Evolutionary conservation across 2,113 vertebrate species (phyloP).

Genomic region (Megaceryle maxima): DNA sequence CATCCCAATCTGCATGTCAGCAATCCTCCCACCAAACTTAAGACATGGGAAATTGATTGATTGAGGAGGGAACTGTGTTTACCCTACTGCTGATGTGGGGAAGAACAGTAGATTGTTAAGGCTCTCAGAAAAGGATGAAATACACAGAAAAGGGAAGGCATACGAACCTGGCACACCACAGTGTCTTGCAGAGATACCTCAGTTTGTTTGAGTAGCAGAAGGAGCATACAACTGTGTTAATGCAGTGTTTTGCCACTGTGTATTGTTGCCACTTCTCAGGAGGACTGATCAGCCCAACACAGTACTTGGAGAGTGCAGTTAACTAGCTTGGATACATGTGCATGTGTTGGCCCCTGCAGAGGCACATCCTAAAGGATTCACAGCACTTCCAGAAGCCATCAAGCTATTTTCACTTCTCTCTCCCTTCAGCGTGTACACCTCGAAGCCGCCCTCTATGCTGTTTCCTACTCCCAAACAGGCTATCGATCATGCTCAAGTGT

Average conservation of each 20-base stretch:
- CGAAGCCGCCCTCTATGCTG: background rate
- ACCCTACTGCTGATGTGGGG: background rate
- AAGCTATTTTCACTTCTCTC: background rate
- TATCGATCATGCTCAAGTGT: conserved; percentile 43
- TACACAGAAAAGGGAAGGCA: background rate
- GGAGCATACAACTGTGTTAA: background rate
- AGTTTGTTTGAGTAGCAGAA: background rate
- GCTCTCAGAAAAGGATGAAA: background rate
- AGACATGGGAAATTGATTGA: background rate
- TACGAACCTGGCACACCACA: background rate
- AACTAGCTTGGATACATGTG: background rate
- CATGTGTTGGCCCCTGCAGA: background rate
- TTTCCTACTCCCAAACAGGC: background rate
- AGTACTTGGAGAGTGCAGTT: background rate
- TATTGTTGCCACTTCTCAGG: background rate
- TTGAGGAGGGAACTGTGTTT: background rate
- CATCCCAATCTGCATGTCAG: conserved; percentile 30
- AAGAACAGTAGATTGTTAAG: background rate
- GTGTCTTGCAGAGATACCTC: background rate
- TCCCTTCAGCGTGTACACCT: background rate
- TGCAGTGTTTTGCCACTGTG: background rate
- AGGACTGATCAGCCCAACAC: background rate
- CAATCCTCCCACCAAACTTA: conserved; percentile 44
- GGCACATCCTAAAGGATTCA: background rate
- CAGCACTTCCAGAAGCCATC: background rate